phyloP scores from a whole-genome alignment of 37 sponge, comb jelly and placozoan species.

The Ianthella basta region DNA sequence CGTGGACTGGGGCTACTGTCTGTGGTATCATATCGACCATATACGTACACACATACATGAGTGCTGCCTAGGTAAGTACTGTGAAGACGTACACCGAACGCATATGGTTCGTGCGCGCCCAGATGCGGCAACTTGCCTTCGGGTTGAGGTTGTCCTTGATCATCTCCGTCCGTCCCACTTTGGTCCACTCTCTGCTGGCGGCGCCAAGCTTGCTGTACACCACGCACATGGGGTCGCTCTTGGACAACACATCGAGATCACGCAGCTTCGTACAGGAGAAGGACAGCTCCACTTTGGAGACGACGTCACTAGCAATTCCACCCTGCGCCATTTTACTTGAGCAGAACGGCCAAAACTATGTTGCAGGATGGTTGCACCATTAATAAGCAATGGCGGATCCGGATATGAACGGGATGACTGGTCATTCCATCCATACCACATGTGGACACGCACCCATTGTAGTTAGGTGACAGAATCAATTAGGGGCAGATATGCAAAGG shows the following conservation, averaged over 20 bases:
- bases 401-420: too few relatives aligned
- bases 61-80: neutral
- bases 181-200: slow-evolving; percentile 22
- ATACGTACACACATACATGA: neutral
- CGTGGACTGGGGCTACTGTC: neutral
- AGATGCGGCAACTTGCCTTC: slow-evolving; percentile 18
- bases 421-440: too few relatives aligned
- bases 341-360: too few relatives aligned
- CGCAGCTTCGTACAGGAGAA: slow-evolving; percentile 31
- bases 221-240: slow-evolving; percentile 58
- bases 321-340: slow-evolving; percentile 1
- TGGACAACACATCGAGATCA: slow-evolving; percentile 40
- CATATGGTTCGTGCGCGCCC: too few relatives aligned
- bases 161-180: slow-evolving; percentile 39
- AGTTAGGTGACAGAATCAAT: too few relatives aligned
- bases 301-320: neutral
- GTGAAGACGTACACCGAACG: too few relatives aligned
- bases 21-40: neutral
- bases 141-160: slow-evolving; percentile 51
- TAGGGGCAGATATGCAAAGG: too few relatives aligned
- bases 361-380: too few relatives aligned
- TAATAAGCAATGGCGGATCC: too few relatives aligned
- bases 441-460: too few relatives aligned
- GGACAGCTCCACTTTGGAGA: slow-evolving; percentile 37
- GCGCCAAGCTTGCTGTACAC: slow-evolving; percentile 5